Evolutionary conservation across 2,113 vertebrate species (phyloP).

Genomic region (Sinocyclocheilus maitianheensis): DNA sequence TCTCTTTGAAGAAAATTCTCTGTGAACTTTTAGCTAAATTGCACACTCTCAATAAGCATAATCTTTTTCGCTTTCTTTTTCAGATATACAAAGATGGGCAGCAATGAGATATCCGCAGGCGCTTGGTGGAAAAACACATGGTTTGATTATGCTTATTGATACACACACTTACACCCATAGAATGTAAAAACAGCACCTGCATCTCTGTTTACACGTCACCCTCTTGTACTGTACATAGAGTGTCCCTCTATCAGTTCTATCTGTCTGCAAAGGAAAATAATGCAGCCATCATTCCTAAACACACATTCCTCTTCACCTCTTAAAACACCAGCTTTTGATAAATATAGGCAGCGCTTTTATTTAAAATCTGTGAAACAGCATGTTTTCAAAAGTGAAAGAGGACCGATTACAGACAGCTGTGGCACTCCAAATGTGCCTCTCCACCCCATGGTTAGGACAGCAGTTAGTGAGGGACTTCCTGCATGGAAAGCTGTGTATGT

Average conservation of each 20-base stretch:
- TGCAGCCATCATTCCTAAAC: constrained; percentile 53
- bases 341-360: constrained; percentile 51
- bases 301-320: constrained; percentile 43
- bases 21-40: neutral
- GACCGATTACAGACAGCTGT: constrained; percentile 24
- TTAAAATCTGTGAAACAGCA: constrained; percentile 48
- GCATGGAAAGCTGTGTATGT: constrained; percentile 10
- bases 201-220: constrained; percentile 42
- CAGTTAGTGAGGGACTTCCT: constrained; percentile 34
- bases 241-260: constrained; percentile 50
- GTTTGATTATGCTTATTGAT: constrained; percentile 18
- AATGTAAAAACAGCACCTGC: constrained; percentile 29
- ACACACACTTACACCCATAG: constrained; percentile 26
- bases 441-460: constrained; percentile 11
- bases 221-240: constrained; percentile 45
- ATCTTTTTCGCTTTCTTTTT: constrained; percentile 4
- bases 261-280: constrained; percentile 48
- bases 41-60: neutral
- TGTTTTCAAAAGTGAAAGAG: constrained; percentile 32
- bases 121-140: constrained; percentile 9
- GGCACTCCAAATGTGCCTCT: constrained; percentile 1
- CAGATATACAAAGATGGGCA: neutral
- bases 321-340: constrained; percentile 49
- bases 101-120: neutral
- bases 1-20: neutral